Percentiles rank a stretch among this genome's conserved stretches.
Conservation (phyloP, 2,888 invertebrate species). For the Ormyrus thymus region DNA sequence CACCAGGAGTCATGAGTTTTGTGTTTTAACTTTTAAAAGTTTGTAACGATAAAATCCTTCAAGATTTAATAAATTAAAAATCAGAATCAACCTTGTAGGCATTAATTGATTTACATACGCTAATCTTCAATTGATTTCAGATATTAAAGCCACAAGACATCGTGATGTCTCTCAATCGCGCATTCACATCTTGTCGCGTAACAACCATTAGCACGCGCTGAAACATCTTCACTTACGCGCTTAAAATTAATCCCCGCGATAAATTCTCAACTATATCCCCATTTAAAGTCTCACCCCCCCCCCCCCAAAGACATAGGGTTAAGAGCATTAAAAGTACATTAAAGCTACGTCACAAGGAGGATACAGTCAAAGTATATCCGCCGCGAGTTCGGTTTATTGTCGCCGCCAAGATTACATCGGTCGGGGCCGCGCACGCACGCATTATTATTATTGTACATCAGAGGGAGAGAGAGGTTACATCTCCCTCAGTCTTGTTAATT, state of each 20-base stretch:
- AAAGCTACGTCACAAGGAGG: slow-evolving; percentile 14
- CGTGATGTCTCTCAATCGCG: no score
- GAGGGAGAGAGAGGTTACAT: not conserved
- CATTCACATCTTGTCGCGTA: not conserved
- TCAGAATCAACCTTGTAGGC: no score
- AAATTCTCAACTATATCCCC: slow-evolving; percentile 10
- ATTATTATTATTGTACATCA: slow-evolving; percentile 36
- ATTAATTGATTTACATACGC: no score
- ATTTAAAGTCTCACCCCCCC: not conserved
- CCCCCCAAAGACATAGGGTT: not conserved
- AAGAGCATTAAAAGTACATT: slow-evolving; percentile 52
- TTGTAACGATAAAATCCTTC: not conserved
- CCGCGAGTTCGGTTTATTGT: slow-evolving; percentile 53
- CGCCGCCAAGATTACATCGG: slow-evolving; percentile 33
- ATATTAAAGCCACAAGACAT: no score
- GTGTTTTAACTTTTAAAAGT: slow-evolving; percentile 4
- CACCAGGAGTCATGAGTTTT: no score
- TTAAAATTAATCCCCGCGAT: slow-evolving; percentile 43
- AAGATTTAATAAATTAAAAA: not conserved
- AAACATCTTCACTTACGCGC: slow-evolving; percentile 15
- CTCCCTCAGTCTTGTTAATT: slow-evolving; percentile 48
- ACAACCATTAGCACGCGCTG: slow-evolving; percentile 8
- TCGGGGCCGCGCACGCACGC: not conserved
- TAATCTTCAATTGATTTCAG: not conserved
- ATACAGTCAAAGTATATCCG: slow-evolving; percentile 17